Conservation (phyloP, 2,888 invertebrate species). For the Microctonus brassicae region DNA sequence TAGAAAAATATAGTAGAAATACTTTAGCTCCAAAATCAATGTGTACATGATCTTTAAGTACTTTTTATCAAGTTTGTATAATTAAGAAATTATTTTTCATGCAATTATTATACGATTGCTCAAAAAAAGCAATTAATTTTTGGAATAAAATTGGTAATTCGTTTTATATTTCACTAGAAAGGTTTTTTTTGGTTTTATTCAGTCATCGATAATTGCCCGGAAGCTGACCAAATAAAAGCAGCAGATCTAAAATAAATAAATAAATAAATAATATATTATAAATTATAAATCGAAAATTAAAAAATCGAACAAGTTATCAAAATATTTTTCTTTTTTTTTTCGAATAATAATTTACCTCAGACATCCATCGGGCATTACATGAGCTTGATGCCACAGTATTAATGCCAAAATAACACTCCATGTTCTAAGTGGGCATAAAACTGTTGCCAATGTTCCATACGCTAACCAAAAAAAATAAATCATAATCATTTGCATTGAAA, state of each 20-base stretch:
- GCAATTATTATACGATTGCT: neutral
- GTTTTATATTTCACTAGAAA: neutral
- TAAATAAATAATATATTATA: neutral
- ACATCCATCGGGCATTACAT: conserved; percentile 75
- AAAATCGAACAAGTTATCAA: too few relatives aligned
- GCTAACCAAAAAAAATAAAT: conserved; percentile 83
- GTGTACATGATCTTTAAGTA: neutral
- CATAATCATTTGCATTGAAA: conserved; percentile 60
- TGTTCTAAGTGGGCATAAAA: conserved; percentile 84
- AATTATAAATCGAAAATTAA: neutral
- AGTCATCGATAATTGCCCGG: conserved; percentile 34
- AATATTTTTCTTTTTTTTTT: neutral
- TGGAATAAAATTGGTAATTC: neutral
- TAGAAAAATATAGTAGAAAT: conserved; percentile 3
- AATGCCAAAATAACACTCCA: conserved; percentile 82
- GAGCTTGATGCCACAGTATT: conserved; percentile 77
- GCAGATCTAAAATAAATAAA: conserved; percentile 54
- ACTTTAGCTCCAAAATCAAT: neutral
- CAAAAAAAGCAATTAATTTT: neutral
- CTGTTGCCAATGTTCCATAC: conserved; percentile 82
- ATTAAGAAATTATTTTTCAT: conserved; percentile 1
- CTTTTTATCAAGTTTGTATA: neutral
- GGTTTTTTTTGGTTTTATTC: conserved; percentile 1
- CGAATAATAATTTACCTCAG: conserved; percentile 72
- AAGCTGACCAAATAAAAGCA: conserved; percentile 52